Base-by-base conservation (phyloP, 1,140 invertebrate genomes). In the Lutraria rhynchaena region DNA sequence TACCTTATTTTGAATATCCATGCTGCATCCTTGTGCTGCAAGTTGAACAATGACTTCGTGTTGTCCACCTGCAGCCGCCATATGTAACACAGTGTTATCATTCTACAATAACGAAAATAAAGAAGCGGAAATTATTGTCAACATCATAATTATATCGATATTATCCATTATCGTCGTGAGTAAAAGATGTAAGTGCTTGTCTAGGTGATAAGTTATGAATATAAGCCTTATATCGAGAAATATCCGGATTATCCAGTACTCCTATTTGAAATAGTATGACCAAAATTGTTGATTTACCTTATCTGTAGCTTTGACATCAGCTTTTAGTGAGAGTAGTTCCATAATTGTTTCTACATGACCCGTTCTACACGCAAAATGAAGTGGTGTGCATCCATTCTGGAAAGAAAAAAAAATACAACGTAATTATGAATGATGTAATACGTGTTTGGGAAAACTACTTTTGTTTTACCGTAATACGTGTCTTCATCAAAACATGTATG, bases 301-400 rank as follows among this genome's bases (percentile, higher is more conserved):
- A 27, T 80, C 76, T 5, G 2, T 7, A 2, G 33, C 37, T 49
- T 37, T n/a, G 9, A 69, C 65, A 57, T 80, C 49, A 2, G 76
- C 76, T 15, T 49, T 49, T 2, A 80, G 35, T 29, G 51, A 33
- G 1, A 70, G 3, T 0, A 80, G 53, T 57, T 80, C 76, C 0
- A 55, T n/a, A 31, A 80, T 80, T 9, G 76, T 80, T 24, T 80
- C 76, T 4, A 80, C 27, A n/a, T 80, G 63, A 1, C 76, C 76
- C 5, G 17, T 49, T 24, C 29, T 37, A 29, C 76, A 80, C 2
- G 76, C 63, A 11, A 31, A 49, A 44, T 80, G 76, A n/a, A 80
- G 35, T 1, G 76, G 76, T 57, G 76, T 80, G 13, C 46, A 27
- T 0, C 76, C 76, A 31, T 31, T 27, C 75, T 77, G 49, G 44